Percentiles rank a stretch among this genome's conserved stretches.
Conservation (phyloP, 2,888 invertebrate genomes). For the Yponomeuta malinellus region DNA sequence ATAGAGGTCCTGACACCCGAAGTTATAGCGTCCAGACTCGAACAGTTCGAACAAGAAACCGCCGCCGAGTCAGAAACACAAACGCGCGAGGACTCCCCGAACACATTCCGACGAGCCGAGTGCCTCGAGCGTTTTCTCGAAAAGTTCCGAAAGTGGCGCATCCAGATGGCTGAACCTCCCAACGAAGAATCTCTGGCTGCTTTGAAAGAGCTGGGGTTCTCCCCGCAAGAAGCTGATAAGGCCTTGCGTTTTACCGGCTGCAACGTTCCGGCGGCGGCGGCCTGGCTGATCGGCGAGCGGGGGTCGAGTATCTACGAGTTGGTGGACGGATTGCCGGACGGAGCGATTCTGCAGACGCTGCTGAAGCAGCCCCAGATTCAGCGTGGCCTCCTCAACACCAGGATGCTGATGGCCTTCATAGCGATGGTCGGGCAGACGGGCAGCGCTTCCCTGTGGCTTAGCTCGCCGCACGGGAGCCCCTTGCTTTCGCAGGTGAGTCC, state of each 20-base stretch:
- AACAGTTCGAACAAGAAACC: conserved; percentile 27
- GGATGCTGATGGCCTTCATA: conserved; percentile 65
- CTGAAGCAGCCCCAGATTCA: conserved; percentile 65
- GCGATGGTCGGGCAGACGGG: conserved; percentile 66
- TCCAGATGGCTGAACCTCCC: conserved; percentile 48
- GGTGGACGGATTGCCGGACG: conserved; percentile 58
- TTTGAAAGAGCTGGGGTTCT: conserved; percentile 54
- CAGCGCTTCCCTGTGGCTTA: conserved; percentile 61
- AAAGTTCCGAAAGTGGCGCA: conserved; percentile 58
- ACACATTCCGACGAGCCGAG: conserved; percentile 48
- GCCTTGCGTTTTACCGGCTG: conserved; percentile 55
- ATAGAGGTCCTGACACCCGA: conserved; percentile 61
- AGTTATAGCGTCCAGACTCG: conserved; percentile 50
- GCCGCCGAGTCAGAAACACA: conserved; percentile 22
- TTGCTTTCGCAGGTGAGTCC: conserved; percentile 43
- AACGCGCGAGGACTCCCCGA: conserved; percentile 26
- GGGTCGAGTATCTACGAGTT: conserved; percentile 64
- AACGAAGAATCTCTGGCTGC: conserved; percentile 45
- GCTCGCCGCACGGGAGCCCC: conserved; percentile 65
- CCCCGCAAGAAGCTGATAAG: conserved; percentile 46
- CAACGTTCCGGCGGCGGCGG: conserved; percentile 63
- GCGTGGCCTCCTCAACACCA: conserved; percentile 57
- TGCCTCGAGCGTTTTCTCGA: conserved; percentile 55
- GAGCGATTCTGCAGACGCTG: conserved; percentile 52
- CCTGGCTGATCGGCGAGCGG: conserved; percentile 61